Evolutionary conservation across 2,888 invertebrate species (phyloP).

Genomic region (Tinea pellionella): DNA sequence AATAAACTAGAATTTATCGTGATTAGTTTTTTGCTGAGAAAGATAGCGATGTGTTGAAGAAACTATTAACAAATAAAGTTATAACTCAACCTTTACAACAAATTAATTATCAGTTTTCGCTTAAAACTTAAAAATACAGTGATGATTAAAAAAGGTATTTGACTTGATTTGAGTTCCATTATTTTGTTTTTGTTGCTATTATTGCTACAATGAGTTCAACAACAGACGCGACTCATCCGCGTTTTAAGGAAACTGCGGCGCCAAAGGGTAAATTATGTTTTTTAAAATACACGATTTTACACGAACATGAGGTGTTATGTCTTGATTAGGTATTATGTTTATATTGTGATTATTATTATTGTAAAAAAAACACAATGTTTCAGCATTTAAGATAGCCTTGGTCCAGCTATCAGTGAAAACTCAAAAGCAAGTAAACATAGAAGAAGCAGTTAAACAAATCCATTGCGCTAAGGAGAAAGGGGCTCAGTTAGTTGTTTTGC

Average conservation of each 20-base stretch:
- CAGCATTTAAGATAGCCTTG: slow-evolving; percentile 74
- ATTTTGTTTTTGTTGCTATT: background rate
- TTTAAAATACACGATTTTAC: too few species aligned
- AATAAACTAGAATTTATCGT: too few species aligned
- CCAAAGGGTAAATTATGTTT: background rate
- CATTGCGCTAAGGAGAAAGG: slow-evolving; percentile 74
- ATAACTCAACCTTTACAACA: too few species aligned
- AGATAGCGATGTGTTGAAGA: too few species aligned
- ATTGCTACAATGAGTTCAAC: background rate
- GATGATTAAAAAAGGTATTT: background rate
- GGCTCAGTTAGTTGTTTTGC: slow-evolving; percentile 73
- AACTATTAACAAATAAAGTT: too few species aligned
- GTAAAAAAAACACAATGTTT: too few species aligned
- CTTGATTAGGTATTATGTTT: too few species aligned
- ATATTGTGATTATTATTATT: too few species aligned
- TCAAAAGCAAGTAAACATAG: slow-evolving; percentile 81
- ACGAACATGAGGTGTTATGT: too few species aligned
- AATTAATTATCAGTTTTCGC: too few species aligned
- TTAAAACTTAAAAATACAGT: background rate
- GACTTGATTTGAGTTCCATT: background rate
- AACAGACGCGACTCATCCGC: slow-evolving; percentile 13
- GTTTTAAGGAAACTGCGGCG: slow-evolving; percentile 10
- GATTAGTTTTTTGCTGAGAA: too few species aligned
- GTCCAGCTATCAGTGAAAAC: slow-evolving; percentile 84
- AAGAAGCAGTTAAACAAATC: slow-evolving; percentile 77